These are phyloP conservation scores for Halichoerus grypus DNA, from an alignment of 2,113 vertebrate species.

Conservation along the genomic window DNA sequence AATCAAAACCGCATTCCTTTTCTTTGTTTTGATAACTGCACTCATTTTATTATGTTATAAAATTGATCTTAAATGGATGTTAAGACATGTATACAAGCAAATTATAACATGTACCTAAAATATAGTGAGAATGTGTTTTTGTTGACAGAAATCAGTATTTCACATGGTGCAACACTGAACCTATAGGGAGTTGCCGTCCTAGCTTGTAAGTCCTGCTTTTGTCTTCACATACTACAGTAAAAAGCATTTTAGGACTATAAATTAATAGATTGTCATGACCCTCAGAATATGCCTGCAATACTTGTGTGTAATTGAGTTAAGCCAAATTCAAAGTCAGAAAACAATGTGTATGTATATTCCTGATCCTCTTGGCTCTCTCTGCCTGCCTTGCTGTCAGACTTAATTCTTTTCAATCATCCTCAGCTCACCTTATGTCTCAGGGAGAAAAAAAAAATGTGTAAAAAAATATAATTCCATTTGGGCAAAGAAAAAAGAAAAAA, in stretches of 20 bases:
- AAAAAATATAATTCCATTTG: background rate
- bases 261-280: background rate
- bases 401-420: conserved; percentile 30
- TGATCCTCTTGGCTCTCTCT: background rate
- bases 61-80: background rate
- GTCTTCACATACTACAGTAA: background rate
- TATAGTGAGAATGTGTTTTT: background rate
- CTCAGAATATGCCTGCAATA: too few species aligned
- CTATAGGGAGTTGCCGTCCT: background rate
- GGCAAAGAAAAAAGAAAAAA: background rate
- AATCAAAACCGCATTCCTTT: background rate
- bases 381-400: background rate
- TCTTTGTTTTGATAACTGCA: background rate
- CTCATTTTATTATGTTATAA: background rate
- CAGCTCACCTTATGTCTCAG: background rate
- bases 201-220: background rate
- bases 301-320: background rate
- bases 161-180: background rate
- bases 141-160: background rate
- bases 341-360: too few species aligned
- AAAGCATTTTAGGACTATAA: background rate
- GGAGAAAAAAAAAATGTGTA: background rate
- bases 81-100: background rate
- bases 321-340: background rate
- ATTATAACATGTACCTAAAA: background rate